Evolutionary conservation across 2,888 invertebrate species (phyloP), one percentile per base, ranked within the genome.

Genomic region (Caradrina kadenii): DNA sequence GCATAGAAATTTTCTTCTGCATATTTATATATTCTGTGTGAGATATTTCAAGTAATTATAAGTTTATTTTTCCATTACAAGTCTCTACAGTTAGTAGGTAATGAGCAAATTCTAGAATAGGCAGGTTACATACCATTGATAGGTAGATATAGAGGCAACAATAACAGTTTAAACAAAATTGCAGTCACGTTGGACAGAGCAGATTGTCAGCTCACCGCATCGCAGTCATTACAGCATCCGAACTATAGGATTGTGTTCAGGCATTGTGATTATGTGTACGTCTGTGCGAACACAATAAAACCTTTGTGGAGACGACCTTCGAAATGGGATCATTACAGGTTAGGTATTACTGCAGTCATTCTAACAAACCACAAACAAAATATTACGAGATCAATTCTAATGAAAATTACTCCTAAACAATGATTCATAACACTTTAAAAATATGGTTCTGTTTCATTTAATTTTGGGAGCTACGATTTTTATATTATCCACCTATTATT

Each of bases 211-310:
- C 45, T 17, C 10, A 17, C 31, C 11, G 35, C 49, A 52, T 52
- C 22, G 13, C 13, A 58, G 19, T 64, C 39, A 79, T 73, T 59
- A 65, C 35, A 54, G 58, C 49, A 59, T 63, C 31, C 39, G 49
- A 77, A 50, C 76, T 79, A 69, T 75, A 71, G 77, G 77, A 68
- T 64, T 63, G 79, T 78, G 84, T 75, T 70, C 85, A 85, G 71
- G 45, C 78, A 64, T 76, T 84, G 84, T 87, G 80, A 84, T 85
- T 63, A 26, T 49, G n/a, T n/a, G n/a, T n/a, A n/a, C n/a, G n/a
- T n/a, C n/a, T n/a, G 31, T 49, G 55, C 49, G 58, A 69, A 82
- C 86, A 66, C 59, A 83, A 84, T 83, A 69, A 60, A 63, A 63
- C 69, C 80, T 78, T 81, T 84, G 81, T 84, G 60, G 19, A 45